These are phyloP conservation scores for Apteryx mantelli DNA, from an alignment of 2,113 vertebrate genomes.

Conservation along the genomic window DNA sequence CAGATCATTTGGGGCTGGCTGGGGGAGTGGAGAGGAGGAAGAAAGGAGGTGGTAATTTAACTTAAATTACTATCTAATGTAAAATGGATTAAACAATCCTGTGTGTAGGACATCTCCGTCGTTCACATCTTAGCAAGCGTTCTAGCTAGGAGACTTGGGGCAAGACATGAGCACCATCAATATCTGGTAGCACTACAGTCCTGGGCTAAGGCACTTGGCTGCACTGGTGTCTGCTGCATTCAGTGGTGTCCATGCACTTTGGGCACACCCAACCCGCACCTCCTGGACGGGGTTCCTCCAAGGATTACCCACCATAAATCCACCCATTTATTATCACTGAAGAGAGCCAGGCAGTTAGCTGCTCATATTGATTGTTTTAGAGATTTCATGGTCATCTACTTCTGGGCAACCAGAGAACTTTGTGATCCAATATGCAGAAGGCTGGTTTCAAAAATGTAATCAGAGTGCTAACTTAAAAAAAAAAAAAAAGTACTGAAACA, in stretches of 20 bases:
- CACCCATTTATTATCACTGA: no score
- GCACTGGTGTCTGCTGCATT: background rate
- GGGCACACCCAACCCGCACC: background rate
- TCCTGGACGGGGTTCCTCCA: background rate
- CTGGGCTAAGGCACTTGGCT: background rate
- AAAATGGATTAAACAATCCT: background rate
- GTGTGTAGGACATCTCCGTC: background rate
- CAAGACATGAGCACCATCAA: no score
- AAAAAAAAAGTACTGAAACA: background rate
- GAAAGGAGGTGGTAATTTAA: background rate
- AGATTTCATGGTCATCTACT: no score
- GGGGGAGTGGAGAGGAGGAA: background rate
- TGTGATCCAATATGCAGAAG: background rate
- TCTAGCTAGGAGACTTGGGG: background rate
- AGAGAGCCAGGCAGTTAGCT: no score
- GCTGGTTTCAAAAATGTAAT: background rate
- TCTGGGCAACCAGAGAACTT: background rate
- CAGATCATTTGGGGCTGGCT: background rate
- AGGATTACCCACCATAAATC: background rate
- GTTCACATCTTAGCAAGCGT: background rate
- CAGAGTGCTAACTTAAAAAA: background rate
- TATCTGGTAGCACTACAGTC: background rate
- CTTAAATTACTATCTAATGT: background rate
- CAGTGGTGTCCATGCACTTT: background rate
- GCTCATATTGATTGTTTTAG: background rate